Evolutionary conservation across 2,888 invertebrate species (phyloP).

Genomic region (Buathra laborator): DNA sequence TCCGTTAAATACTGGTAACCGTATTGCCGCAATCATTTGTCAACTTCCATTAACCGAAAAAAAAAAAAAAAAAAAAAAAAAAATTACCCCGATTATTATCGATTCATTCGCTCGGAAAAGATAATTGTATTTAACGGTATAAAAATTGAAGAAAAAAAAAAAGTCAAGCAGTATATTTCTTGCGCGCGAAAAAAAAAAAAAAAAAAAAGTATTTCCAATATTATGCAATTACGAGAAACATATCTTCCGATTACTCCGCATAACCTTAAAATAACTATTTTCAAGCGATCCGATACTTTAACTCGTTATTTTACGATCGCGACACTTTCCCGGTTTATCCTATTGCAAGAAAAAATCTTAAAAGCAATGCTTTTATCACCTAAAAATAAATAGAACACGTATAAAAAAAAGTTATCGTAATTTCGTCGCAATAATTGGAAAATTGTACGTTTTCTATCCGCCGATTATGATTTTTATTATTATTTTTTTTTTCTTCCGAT

Average conservation of each 20-base stretch:
- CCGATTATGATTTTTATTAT: not conserved
- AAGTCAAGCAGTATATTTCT: not conserved
- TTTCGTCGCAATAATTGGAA: not conserved
- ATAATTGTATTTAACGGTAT: not conserved
- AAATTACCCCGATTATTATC: not conserved
- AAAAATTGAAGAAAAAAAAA: not conserved
- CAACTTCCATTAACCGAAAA: not conserved
- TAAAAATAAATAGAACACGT: conserved; percentile 3
- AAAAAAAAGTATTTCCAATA: not conserved
- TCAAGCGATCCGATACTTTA: too few species aligned
- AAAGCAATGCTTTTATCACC: not conserved
- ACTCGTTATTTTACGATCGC: too few species aligned
- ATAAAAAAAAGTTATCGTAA: not conserved
- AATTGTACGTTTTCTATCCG: conserved; percentile 9
- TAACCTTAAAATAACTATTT: too few species aligned
- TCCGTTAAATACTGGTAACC: not conserved
- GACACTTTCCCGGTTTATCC: not conserved
- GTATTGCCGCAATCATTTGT: not conserved
- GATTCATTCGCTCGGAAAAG: not conserved
- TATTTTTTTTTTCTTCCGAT: not conserved
- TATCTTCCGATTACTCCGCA: too few species aligned
- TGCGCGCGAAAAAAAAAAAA: conserved; percentile 12
- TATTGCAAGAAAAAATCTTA: not conserved
- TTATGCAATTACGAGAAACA: too few species aligned
- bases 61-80: not conserved